These are phyloP conservation scores for Drosophila longiperda DNA, from an alignment of 2,888 invertebrate species.

Conservation along the genomic window DNA sequence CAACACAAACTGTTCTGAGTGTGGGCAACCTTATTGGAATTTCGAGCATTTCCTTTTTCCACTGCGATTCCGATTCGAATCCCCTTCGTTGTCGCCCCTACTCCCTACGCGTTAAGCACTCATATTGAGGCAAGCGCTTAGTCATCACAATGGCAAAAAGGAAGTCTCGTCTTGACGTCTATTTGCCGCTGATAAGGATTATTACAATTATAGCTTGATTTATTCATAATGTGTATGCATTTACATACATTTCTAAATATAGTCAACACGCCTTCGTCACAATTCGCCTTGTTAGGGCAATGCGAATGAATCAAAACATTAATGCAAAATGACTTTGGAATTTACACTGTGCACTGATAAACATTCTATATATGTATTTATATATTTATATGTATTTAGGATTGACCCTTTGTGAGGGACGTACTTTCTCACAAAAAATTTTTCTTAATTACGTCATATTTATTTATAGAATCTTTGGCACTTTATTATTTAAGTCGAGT, in stretches of 20 bases:
- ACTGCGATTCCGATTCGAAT: slow-evolving; percentile 41
- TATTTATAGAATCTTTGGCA: not conserved
- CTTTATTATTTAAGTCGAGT: slow-evolving; percentile 23
- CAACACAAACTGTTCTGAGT: not conserved
- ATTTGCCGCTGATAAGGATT: slow-evolving; percentile 64
- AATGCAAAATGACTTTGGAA: slow-evolving; percentile 68
- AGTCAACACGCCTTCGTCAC: slow-evolving; percentile 39
- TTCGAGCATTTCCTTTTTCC: slow-evolving; percentile 65
- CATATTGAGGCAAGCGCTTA: slow-evolving; percentile 29
- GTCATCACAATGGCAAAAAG: slow-evolving; percentile 38
- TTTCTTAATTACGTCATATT: slow-evolving; percentile 64
- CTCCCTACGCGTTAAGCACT: slow-evolving; percentile 8
- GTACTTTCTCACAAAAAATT: slow-evolving; percentile 38
- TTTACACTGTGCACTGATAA: slow-evolving; percentile 21
- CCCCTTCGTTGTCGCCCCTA: not conserved
- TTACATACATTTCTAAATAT: slow-evolving; percentile 48
- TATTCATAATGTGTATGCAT: slow-evolving; percentile 30
- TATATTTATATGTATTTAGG: slow-evolving; percentile 26
- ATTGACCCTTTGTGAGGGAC: slow-evolving; percentile 19
- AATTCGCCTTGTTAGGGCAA: slow-evolving; percentile 28
- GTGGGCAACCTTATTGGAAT: slow-evolving; percentile 61
- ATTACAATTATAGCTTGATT: slow-evolving; percentile 39
- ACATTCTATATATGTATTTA: not conserved
- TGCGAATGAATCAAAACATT: slow-evolving; percentile 61
- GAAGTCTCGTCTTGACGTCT: slow-evolving; percentile 45